Base-by-base conservation (phyloP, 2,113 vertebrate genomes). In the Prietella phreatophila region DNA sequence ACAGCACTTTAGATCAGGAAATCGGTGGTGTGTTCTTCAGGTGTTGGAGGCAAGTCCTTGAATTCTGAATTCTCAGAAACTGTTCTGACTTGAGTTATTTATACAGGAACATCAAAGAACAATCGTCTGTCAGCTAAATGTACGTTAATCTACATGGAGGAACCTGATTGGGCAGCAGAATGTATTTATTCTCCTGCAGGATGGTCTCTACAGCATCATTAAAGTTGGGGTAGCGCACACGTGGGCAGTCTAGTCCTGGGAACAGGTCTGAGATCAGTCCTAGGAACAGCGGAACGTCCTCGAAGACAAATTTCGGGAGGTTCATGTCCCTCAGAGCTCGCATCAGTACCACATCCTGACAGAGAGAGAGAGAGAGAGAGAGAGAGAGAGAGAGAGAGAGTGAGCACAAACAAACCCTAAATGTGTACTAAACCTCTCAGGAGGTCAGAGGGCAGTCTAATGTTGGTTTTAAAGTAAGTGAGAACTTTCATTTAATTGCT, bases 321-420 rank as follows among this genome's bases (percentile, higher is more conserved):
- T 99, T 99, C 97, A 97, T 99, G 92, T 99, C 98, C 86, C 98
- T 94, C 58, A 99, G 94, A 6, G 98, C 97, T 86, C 98, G 94
- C 98, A 99, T 99, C 90, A 99, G 90, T 42, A 99, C 97, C 87
- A 99, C 96, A 22, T 99, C 97, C 98, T 99, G 93, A 33, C 33
- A 13, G 87, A 85, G 42, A 82, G 36, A 33, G 11, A 71, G 17
- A 8, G 0, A 20, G 67, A 36, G 15, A 36, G 30, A 67, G 13
- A 67, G 4, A 33, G n/a, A 36, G 2, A 71, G 15, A 36, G 15
- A 69, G 14, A 33, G 25, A 25, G 58, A 22, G 19, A 22, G 20
- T 13, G 53, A 55, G 55, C 13, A 15, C 2, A 56, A 56, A 56
- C 55, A 56, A 17, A 55, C 14, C 2, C 53, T 25, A 47, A 1